Evolutionary conservation across 1,140 invertebrate genomes (phyloP), one percentile per base, ranked within the genome.

Genomic region (Euura saliciscinereae): DNA sequence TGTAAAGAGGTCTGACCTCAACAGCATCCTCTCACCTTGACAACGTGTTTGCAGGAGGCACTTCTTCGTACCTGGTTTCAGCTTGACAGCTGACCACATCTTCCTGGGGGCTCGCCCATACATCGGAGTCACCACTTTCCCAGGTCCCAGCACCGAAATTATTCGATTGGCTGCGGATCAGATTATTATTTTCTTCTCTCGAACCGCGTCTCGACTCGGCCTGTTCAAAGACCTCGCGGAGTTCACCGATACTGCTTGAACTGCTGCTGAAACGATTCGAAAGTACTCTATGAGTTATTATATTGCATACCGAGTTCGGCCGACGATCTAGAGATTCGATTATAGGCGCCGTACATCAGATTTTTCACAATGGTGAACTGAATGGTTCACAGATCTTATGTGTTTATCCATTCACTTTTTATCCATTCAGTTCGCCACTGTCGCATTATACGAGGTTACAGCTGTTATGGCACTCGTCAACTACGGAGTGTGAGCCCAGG

Each of bases 161-260:
- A 68, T 69, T 80, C 11, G 75, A 69, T 68, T 72, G 80, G 72
- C n/a, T 76, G 69, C 83, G 79, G 43, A 82, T 70, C 13, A 79
- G 72, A 76, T 84, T 83, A 71, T 84, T 84, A 73, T 83, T 84
- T 74, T 87, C 86, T 70, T 87, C 86, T n/a, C 72, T 70, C 0
- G 83, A 86, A 64, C 73, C 77, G 43, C 80, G 78, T 11, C 80
- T 81, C 3, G 78, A 80, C 13, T 85, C 84, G 0, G 78, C 74
- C 6, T 84, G 79, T 44, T 86, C 85, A 43, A 77, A 81, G 43
- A 85, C 84, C 66, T 84, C 82, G 13, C 80, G 80, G 44, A 82
- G 71, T 75, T 85, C 83, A 0, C 72, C 73, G 28, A 84, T 78
- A 69, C 81, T 83, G 68, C 74, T 83, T 4, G 78, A 78, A 72